phyloP scores from a whole-genome alignment of 2,113 vertebrate genomes.

The Chinchilla lanigera region DNA sequence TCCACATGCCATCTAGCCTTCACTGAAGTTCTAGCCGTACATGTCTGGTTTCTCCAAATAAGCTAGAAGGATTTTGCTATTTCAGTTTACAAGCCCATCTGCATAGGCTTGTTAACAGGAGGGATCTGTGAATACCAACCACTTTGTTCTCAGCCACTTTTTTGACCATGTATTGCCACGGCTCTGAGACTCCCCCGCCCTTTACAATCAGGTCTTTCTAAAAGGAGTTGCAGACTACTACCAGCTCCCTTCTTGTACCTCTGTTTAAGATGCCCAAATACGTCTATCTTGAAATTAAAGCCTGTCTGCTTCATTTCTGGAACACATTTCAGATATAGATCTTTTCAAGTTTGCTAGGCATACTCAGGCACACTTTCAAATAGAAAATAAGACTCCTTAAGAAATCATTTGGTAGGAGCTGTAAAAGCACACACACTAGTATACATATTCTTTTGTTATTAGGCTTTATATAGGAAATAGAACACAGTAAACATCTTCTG shows the following conservation, averaged over 20 bases:
- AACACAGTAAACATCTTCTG: constrained; percentile 74
- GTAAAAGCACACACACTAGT: constrained; percentile 71
- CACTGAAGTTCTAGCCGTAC: not conserved
- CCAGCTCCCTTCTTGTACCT: constrained; percentile 68
- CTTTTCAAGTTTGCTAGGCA: constrained; percentile 6
- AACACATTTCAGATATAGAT: constrained; percentile 17
- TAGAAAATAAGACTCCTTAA: constrained; percentile 75
- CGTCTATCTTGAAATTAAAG: constrained; percentile 69
- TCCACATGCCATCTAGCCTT: constrained; percentile 14
- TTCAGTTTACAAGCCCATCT: constrained; percentile 38
- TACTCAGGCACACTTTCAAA: constrained; percentile 53
- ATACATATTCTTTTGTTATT: constrained; percentile 76
- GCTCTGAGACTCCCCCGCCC: constrained; percentile 50
- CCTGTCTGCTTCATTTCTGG: constrained; percentile 51
- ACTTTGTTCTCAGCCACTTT: constrained; percentile 57
- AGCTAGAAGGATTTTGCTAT: not conserved
- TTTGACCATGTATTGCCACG: constrained; percentile 58
- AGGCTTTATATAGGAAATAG: constrained; percentile 77
- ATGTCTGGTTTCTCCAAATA: constrained; percentile 45
- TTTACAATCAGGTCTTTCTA: constrained; percentile 65
- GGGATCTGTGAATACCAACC: constrained; percentile 46
- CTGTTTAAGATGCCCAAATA: constrained; percentile 60
- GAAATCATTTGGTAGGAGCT: constrained; percentile 60
- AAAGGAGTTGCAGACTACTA: constrained; percentile 71
- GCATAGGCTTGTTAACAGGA: constrained; percentile 17